Conservation (phyloP, 92 coral and sea anemone species). For the Chrysogorgia sp. region DNA sequence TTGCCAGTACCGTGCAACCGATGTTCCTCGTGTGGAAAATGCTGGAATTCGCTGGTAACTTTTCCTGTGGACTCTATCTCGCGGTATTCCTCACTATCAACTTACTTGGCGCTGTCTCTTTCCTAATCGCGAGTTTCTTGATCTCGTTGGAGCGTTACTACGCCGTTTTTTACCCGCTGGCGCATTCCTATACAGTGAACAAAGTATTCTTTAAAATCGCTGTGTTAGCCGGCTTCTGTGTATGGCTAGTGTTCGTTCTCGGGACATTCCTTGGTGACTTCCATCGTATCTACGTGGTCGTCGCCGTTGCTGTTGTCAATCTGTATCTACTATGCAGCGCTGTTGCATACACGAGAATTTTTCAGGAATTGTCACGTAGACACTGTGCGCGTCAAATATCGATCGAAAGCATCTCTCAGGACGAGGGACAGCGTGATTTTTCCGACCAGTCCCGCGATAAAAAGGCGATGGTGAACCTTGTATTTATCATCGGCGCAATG, state of each 20-base stretch:
- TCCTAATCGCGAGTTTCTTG: constrained; percentile 15
- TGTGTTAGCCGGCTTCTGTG: background rate
- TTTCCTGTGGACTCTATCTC: constrained; percentile 18
- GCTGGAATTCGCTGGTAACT: constrained; percentile 16
- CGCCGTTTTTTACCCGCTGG: constrained; percentile 32
- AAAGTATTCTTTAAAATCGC: constrained; percentile 13
- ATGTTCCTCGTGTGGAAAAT: constrained; percentile 34
- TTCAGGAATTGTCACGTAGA: constrained; percentile 30
- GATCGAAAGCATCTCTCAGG: constrained; percentile 19
- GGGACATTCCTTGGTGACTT: constrained; percentile 10
- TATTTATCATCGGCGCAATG: constrained; percentile 36
- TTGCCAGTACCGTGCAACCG: constrained; percentile 33
- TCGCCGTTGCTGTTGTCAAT: constrained; percentile 12
- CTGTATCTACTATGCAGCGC: constrained; percentile 13
- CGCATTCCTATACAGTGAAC: constrained; percentile 23
- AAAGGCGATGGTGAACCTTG: constrained; percentile 9
- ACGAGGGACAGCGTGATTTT: constrained; percentile 4
- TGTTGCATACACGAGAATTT: constrained; percentile 10
- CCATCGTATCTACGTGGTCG: constrained; percentile 11
- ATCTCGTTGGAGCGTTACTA: constrained; percentile 33
- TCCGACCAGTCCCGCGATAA: constrained; percentile 12
- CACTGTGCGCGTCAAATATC: background rate
- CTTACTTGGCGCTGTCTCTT: constrained; percentile 38
- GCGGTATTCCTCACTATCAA: constrained; percentile 19
- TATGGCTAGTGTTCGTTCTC: constrained; percentile 16